Evolutionary conservation across 2,113 vertebrate genomes (phyloP).

Genomic region (Acanthisitta chloris): DNA sequence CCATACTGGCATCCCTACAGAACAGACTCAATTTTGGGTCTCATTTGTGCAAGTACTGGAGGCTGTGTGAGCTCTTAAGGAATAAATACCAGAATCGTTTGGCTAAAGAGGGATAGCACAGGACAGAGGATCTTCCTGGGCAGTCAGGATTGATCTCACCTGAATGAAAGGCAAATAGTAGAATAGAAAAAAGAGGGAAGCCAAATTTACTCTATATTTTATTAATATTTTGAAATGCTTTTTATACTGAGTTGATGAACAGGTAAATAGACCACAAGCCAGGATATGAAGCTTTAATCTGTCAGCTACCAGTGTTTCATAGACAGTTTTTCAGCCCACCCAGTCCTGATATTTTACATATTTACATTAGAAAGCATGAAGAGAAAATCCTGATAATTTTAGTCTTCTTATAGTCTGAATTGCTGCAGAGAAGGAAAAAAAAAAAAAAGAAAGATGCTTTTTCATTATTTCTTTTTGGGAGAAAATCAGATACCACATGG

Average conservation of each 20-base stretch:
- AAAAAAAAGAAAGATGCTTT: background rate
- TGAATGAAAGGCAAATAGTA: background rate
- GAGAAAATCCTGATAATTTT: background rate
- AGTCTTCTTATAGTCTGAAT: background rate
- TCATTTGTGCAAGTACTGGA: background rate
- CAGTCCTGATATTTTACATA: background rate
- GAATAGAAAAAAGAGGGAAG: background rate
- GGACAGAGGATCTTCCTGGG: background rate
- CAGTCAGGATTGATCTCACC: background rate
- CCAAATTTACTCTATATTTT: background rate
- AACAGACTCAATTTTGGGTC: background rate
- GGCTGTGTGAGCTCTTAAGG: background rate
- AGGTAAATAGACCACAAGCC: background rate
- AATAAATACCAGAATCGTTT: background rate
- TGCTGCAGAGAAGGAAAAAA: background rate
- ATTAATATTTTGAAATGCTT: background rate
- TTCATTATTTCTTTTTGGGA: background rate
- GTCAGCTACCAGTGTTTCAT: background rate
- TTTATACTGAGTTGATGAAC: background rate
- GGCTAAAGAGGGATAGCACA: background rate
- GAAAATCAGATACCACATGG: conserved; percentile 19
- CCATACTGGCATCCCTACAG: background rate
- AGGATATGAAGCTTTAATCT: background rate
- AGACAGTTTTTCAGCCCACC: background rate
- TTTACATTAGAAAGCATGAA: background rate